Evolutionary conservation across 2,113 vertebrate species (phyloP), one percentile per base, ranked within the genome.

Genomic region (Heliornis fulica): DNA sequence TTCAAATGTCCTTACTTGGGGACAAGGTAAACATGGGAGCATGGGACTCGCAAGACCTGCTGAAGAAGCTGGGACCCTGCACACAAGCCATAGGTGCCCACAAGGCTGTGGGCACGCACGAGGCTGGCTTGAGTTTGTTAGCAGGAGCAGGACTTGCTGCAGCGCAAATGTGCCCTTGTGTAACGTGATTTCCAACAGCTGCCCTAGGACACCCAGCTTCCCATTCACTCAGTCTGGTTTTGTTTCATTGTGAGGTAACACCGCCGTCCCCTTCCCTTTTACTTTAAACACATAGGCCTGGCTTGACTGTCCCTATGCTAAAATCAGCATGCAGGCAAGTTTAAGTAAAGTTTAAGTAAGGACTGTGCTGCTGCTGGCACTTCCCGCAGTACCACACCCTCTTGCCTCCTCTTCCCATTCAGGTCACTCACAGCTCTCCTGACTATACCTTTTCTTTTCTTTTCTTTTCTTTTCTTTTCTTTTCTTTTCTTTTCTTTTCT

Each of bases 31-130:
- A 75, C 20, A n/a, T 16, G 26, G 23, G 59, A 63, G 40, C 57
- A 61, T 21, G 29, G n/a, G 23, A 13, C 40, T 46, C 4, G 2
- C 23, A 59, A 0, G 0, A 36, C 70, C 48, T 18, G 7, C 36
- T 36, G n/a, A 25, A 83, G 59, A 45, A 80, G 25, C 63, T 4
- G 7, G n/a, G n/a, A 14, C n/a, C 32, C 50, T 14, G 29, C 1
- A 8, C 50, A n/a, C 28, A 19, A 29, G 29, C 15, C 46, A 13
- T 11, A 38, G 7, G 38, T 25, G 29, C 32, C 41, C 14, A 0
- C 13, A 40, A 36, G 53, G n/a, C 15, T 0, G 0, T 1, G 4
- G n/a, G 13, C 63, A 26, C 57, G 53, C 0, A 0, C 0, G 0
- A 65, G 66, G 23, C 45, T 61, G 31, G 3, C 48, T 43, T 6